phyloP scores from a whole-genome alignment of 2,888 invertebrate genomes.

The Diarsia mendica region DNA sequence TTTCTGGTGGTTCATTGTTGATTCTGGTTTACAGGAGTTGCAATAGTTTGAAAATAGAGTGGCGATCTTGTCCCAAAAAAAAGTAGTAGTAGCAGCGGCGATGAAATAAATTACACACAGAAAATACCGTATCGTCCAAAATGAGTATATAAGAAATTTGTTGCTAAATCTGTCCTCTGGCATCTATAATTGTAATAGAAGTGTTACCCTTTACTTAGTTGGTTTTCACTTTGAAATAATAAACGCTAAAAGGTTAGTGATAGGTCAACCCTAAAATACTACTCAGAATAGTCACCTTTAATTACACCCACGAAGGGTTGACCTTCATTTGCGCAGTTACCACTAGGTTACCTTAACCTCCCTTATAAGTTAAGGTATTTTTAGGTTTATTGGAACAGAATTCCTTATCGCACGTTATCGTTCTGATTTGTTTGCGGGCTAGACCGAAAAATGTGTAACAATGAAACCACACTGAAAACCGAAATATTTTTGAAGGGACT shows the following conservation, averaged over 20 bases:
- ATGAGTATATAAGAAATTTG: not conserved
- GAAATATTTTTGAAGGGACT: no score
- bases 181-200: not conserved
- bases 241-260: not conserved
- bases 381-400: not conserved
- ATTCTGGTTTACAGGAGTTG: no score
- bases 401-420: no score
- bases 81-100: not conserved
- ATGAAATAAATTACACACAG: not conserved
- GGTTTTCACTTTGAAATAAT: not conserved
- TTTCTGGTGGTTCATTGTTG: no score
- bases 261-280: conserved; percentile 25
- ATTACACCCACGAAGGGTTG: not conserved
- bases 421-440: no score
- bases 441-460: no score
- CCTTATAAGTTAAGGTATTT: not conserved
- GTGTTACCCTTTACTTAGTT: not conserved
- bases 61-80: no score
- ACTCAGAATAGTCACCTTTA: not conserved
- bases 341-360: not conserved
- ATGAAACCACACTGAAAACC: no score
- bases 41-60: no score
- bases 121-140: not conserved
- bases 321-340: not conserved
- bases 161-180: not conserved